Evolutionary conservation across 1,140 invertebrate species (phyloP), one percentile per base, ranked within the genome.

Genomic region (Lepidurus arcticus): DNA sequence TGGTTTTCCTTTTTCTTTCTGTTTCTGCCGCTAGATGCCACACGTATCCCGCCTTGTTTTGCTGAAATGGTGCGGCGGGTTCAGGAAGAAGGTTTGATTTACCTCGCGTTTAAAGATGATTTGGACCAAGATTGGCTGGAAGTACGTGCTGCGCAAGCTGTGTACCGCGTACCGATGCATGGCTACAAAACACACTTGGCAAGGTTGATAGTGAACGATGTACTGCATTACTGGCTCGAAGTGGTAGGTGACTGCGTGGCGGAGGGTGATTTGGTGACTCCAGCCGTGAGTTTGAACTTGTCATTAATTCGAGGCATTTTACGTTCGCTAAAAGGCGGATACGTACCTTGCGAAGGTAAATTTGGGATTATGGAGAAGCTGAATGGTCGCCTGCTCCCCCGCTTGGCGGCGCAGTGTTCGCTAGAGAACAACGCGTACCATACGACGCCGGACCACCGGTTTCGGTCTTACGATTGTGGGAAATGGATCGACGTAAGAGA

Each of bases 211-310:
- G 74, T 78, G 26, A 42, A 78, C 47, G 34, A 21, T 0, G 42
- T 75, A 11, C 47, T 78, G 43, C 43, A 44, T 11, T 78, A 75
- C 34, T 78, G 78, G 78, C 44, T 78, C 1, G 78, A 78, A 78
- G 78, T 78, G 1, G 42, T 78, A 2, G 78, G 78, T 24, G 73
- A 78, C 21, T 78, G 78, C 44, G 24, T 78, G 11, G 78, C 78
- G 42, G n/a, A 34, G 78, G 78, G 42, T 74, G 65, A 11, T 45
- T 74, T 21, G 44, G 13, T 8, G 74, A 42, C 78, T 42, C 42
- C 24, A 73, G 73, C 24, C 16, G 21, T 21, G 1, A 26, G 9
- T 26, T 78, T 42, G 74, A 78, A 65, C 11, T 21, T 43, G 24
- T 10, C n/a, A 4, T 43, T 47, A 2, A 74, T 78, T 9, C 74